These are phyloP conservation scores for Phlogophora meticulosa DNA, from an alignment of 2,888 invertebrate species.

Conservation along the genomic window DNA sequence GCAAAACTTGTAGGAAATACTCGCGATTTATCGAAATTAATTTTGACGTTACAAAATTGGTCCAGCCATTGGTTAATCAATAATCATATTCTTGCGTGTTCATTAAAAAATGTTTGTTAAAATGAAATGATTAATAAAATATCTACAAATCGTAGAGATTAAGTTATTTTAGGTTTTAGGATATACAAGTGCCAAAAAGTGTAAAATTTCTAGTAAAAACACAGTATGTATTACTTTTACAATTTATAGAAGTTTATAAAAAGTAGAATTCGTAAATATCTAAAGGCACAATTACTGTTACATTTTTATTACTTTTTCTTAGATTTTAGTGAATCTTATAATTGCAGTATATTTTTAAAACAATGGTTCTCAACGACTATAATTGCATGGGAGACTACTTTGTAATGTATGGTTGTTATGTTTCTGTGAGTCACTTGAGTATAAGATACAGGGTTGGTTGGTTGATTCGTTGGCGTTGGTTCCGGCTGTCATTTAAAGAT, in stretches of 20 bases:
- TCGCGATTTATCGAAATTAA: not conserved
- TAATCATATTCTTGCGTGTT: constrained; percentile 8
- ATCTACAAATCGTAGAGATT: constrained; percentile 23
- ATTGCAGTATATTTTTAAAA: constrained; percentile 14
- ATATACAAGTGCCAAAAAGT: constrained; percentile 22
- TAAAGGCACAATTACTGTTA: constrained; percentile 25
- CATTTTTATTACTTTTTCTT: not conserved
- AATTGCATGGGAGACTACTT: not conserved
- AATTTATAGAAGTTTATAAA: constrained; percentile 5
- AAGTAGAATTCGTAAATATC: constrained; percentile 20
- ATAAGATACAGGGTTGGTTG: not conserved
- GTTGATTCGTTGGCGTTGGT: too few relatives aligned
- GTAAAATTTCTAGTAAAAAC: constrained; percentile 6
- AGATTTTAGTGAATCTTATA: constrained; percentile 9
- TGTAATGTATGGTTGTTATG: constrained; percentile 10
- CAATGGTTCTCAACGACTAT: constrained; percentile 15
- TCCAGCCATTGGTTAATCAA: constrained; percentile 49
- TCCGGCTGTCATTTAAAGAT: too few relatives aligned
- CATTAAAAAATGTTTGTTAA: not conserved
- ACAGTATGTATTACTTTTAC: constrained; percentile 9
- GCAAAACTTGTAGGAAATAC: constrained; percentile 7
- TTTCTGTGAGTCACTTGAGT: too few relatives aligned
- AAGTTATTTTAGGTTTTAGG: not conserved
- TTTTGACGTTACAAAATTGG: constrained; percentile 23
- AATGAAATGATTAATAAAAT: constrained; percentile 5